Conservation (phyloP, 2,888 invertebrate genomes). For the Tipula vernalis region DNA sequence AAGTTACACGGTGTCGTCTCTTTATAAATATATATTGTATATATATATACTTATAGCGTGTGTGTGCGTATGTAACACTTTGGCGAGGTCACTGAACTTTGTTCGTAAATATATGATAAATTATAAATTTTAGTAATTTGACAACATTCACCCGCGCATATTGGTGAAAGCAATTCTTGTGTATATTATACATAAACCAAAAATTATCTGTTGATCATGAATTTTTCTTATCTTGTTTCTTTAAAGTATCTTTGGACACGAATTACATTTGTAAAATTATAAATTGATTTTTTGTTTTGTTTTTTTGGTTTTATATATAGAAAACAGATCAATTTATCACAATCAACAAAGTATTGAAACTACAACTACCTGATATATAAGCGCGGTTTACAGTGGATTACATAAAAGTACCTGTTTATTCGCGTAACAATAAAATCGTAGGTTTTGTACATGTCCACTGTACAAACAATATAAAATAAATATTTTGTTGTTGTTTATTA, state of each 20-base stretch:
- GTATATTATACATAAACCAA: background rate
- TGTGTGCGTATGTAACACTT: no score
- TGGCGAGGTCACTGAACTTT: background rate
- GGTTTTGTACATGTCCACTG: background rate
- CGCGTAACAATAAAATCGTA: background rate
- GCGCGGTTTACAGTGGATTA: background rate
- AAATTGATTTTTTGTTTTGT: background rate
- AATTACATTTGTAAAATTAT: constrained; percentile 4
- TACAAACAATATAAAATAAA: background rate
- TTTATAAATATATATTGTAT: background rate
- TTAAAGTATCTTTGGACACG: background rate
- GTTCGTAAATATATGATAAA: background rate
- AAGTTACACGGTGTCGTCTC: background rate
- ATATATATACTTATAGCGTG: no score
- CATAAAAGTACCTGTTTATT: background rate
- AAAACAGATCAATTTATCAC: constrained; percentile 4
- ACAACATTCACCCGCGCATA: background rate
- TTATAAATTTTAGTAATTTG: constrained; percentile 4
- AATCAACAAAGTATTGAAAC: background rate
- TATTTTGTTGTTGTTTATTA: background rate
- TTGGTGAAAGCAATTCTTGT: background rate
- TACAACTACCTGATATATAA: background rate
- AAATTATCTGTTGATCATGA: background rate
- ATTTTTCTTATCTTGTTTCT: constrained; percentile 4
- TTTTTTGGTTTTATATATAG: background rate